Conservation (phyloP, 2,888 invertebrate species). For the Elegia similella region DNA sequence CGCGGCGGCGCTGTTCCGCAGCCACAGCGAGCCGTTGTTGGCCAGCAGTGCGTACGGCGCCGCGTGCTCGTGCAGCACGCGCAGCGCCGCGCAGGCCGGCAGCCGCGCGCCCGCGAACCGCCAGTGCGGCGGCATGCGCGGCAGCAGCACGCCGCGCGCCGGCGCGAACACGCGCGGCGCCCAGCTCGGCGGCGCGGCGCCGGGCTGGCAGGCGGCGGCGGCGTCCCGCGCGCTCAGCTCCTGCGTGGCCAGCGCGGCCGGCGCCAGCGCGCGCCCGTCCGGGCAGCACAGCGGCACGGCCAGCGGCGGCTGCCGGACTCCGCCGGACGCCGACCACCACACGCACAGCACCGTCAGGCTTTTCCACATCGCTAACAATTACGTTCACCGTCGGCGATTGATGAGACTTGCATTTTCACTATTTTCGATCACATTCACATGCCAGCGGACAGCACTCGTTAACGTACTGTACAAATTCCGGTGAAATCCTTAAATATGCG, state of each 20-base stretch:
- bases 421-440: slow-evolving; percentile 21
- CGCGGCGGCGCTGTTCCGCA: slow-evolving; percentile 64
- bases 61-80: slow-evolving; percentile 59
- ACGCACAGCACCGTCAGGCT: slow-evolving; percentile 32
- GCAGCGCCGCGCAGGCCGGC: slow-evolving; percentile 57
- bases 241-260: slow-evolving; percentile 32
- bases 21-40: slow-evolving; percentile 84
- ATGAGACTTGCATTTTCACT: slow-evolving; percentile 24
- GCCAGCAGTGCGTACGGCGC: slow-evolving; percentile 80
- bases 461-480: neutral
- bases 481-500: slow-evolving; percentile 6
- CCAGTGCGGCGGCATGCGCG: slow-evolving; percentile 76
- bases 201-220: slow-evolving; percentile 72
- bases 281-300: slow-evolving; percentile 57
- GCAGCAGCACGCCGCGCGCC: slow-evolving; percentile 55
- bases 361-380: slow-evolving; percentile 31
- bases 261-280: slow-evolving; percentile 47
- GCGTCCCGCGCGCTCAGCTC: slow-evolving; percentile 67
- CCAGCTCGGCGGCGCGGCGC: slow-evolving; percentile 65
- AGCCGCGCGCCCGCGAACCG: slow-evolving; percentile 51
- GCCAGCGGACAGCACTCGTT: neutral
- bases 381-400: slow-evolving; percentile 39
- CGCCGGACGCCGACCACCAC: slow-evolving; percentile 41
- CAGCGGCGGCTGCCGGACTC: slow-evolving; percentile 46
- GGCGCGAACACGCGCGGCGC: slow-evolving; percentile 82